Evolutionary conservation across 2,797 vertebrate species (phyloP).

Genomic region (Lindbergichthys nudifrons): DNA sequence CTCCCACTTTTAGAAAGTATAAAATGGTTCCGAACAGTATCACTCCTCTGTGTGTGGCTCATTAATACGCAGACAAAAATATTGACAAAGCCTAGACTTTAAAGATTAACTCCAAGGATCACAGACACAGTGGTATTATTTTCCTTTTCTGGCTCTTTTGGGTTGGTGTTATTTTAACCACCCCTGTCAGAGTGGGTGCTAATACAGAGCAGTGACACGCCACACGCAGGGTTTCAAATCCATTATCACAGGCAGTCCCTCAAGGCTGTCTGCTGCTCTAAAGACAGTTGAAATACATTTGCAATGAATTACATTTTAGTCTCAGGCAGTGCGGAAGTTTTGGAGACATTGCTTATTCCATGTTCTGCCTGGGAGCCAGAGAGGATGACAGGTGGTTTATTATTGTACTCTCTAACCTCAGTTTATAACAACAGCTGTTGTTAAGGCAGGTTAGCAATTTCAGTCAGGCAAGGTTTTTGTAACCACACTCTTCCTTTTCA

Average conservation of each 20-base stretch:
- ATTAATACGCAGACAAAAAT: conserved; percentile 56
- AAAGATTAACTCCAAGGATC: conserved; percentile 56
- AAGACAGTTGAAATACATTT: conserved; percentile 68
- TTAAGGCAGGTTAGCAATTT: conserved; percentile 28
- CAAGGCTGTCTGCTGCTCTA: conserved; percentile 60
- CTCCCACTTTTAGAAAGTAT: conserved; percentile 28
- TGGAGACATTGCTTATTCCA: conserved; percentile 38
- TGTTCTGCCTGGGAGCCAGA: conserved; percentile 11
- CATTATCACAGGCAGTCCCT: conserved; percentile 69
- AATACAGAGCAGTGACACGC: conserved; percentile 54
- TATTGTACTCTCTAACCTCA: conserved; percentile 41
- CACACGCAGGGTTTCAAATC: conserved; percentile 62
- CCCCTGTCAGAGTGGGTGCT: conserved; percentile 64
- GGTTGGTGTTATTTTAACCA: conserved; percentile 66
- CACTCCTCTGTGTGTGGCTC: conserved; percentile 18
- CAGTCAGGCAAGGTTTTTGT: conserved; percentile 24
- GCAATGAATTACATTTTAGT: conserved; percentile 54
- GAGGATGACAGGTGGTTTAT: conserved; percentile 46
- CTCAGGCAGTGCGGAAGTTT: conserved; percentile 37
- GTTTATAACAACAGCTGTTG: conserved; percentile 38
- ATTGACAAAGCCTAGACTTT: conserved; percentile 54
- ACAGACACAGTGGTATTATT: conserved; percentile 44
- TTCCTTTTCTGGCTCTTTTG: conserved; percentile 30
- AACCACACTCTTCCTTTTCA: conserved; percentile 13
- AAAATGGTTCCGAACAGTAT: conserved; percentile 29